A percentile compares a stretch with the other conserved stretches of the same genome.
These are phyloP conservation scores for Mesoclemmys tuberculata DNA, from an alignment of 2,113 vertebrate genomes.

Conservation along the genomic window DNA sequence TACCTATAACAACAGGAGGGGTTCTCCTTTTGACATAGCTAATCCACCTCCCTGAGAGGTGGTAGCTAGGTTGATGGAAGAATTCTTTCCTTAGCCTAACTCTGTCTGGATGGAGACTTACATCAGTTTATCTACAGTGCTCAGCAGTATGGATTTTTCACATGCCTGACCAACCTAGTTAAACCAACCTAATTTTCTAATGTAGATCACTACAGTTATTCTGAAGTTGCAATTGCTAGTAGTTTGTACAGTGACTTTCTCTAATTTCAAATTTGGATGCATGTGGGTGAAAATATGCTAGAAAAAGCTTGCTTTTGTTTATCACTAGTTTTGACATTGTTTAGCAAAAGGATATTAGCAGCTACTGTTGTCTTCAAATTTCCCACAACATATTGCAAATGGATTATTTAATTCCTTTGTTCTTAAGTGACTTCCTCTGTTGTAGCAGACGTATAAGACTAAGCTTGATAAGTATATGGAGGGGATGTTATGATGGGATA, in stretches of 20 bases:
- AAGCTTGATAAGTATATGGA: no score
- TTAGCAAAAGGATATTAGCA: neutral
- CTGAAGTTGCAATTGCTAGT: neutral
- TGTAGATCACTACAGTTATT: neutral
- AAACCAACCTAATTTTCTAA: neutral
- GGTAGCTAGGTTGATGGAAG: neutral
- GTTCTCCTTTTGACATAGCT: neutral
- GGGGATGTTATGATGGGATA: no score
- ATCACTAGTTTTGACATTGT: neutral
- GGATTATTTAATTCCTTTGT: slow-evolving; percentile 21
- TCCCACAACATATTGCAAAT: neutral
- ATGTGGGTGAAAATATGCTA: neutral
- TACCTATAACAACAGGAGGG: neutral
- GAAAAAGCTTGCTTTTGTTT: neutral
- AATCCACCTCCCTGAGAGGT: neutral
- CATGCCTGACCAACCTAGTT: neutral
- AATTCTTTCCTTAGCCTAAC: neutral
- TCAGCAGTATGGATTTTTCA: neutral
- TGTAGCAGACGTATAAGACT: neutral
- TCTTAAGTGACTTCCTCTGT: slow-evolving; percentile 28
- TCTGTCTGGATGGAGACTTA: neutral
- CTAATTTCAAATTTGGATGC: neutral
- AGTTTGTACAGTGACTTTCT: neutral
- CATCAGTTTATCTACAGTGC: no score
- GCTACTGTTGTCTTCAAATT: neutral